Evolutionary conservation across 2,113 vertebrate genomes (phyloP).

Genomic region (Lathamus discolor): DNA sequence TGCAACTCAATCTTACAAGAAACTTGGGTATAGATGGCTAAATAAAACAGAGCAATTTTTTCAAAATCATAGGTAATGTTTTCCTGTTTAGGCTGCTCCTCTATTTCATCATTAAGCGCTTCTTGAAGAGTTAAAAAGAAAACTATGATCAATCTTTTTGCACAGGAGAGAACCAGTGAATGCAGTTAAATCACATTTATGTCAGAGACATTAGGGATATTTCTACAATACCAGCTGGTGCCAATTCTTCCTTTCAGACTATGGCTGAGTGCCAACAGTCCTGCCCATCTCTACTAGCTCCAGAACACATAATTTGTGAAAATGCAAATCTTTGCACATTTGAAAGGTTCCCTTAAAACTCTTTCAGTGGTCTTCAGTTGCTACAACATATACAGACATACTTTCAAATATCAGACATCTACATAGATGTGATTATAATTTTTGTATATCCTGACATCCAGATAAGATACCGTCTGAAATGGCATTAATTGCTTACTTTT

Average conservation of each 20-base stretch:
- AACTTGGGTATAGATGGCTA: fast-evolving
- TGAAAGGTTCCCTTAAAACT: background rate
- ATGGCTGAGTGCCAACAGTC: background rate
- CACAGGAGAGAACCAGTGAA: background rate
- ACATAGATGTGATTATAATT: background rate
- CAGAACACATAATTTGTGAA: background rate
- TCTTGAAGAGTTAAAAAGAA: background rate
- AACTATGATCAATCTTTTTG: background rate
- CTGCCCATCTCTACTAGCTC: background rate
- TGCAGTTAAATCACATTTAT: background rate
- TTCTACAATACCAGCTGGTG: background rate
- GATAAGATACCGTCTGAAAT: background rate
- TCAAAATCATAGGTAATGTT: background rate
- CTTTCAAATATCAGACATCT: background rate
- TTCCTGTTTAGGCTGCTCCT: background rate
- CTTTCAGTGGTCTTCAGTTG: background rate
- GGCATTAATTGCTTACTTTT: background rate
- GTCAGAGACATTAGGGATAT: background rate
- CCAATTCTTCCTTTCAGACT: background rate
- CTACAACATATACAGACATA: background rate
- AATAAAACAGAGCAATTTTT: background rate
- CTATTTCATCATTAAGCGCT: background rate
- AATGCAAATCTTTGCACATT: background rate
- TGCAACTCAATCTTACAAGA: background rate
- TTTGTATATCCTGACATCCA: background rate